Evolutionary conservation across 2,113 vertebrate species (phyloP), one percentile per base, ranked within the genome.

Genomic region (Phyllostomus discolor): DNA sequence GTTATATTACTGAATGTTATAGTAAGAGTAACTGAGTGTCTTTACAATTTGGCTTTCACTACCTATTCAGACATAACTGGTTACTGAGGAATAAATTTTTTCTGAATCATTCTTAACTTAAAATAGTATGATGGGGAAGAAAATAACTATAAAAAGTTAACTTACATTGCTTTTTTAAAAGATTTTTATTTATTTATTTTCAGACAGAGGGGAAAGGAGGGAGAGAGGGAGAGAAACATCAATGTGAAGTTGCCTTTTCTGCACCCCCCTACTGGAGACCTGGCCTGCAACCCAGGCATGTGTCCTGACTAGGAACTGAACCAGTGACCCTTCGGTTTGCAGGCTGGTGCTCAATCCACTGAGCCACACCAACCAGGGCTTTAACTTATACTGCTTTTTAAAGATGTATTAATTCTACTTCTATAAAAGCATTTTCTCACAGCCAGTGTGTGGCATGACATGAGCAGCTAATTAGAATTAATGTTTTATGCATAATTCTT

Each of bases 401-500:
- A 83, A 84, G 20, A 46, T 69, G 5, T 91, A 10, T 64, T 64
- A 43, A 95, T 90, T 87, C 22, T 90, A 72, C 15, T 90, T 62
- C 12, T 46, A 69, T 6, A 84, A 73, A 72, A 57, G 31, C 16
- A 26, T 57, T 50, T 79, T 22, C 19, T 14, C 14, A 90, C 28
- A 80, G 22, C 15, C 38, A 59, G 10, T 35, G 22, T 76, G 11
- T 28, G 10, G 50, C 46, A 84, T 76, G 50, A 89, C 3, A 88
- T 24, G 11, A 84, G 19, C 79, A 70, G 20, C 28, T 90, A 78
- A 69, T 87, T 52, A 91, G 10, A 84, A 88, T 67, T 90, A 82
- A 88, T 7, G 8, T 91, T 91, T 75, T 79, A 91, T 84, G 31
- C 90, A n/a, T 38, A 80, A 95, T 91, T 93, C 66, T 59, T 88